Base-by-base conservation (phyloP, 2,888 invertebrate species). In the Pyrrhosoma nymphula region DNA sequence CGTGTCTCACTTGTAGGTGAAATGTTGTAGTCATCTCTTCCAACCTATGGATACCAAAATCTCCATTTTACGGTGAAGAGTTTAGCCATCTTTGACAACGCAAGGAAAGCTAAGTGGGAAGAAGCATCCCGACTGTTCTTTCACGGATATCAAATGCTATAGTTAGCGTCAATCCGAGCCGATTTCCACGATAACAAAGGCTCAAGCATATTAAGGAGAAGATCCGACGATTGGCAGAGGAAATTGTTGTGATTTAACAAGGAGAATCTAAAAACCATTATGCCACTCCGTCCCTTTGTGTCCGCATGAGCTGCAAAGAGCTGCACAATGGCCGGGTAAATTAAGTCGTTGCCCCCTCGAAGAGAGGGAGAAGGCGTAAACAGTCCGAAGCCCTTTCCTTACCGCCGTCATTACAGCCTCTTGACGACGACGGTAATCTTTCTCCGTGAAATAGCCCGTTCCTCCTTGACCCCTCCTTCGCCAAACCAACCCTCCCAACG, bases 401-500 rank as follows among this genome's bases (percentile, higher is more conserved):
- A 10, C 82, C 82, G 82, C n/a, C 35, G 82, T 82, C 82, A 82
- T 82, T 35, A 82, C 82, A n/a, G 18, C 30, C 82, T 18, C 82
- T 82, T 26, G 30, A 35, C 82, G 23, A 69, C 26, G 26, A 14
- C 16, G 69, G 69, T n/a, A 69, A 82, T 82, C 82, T 82, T 35
- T 35, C 82, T 18, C 30, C 82, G 82, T 8, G 82, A 82, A 82
- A 82, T 82, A 82, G 82, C 82, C 82, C 82, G 30, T 89, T 56
- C 89, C 56, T 89, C 89, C 89, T 55, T 89, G 47, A 47, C 89
- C 55, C 39, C 89, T 89, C 26, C 14, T 56, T 39, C 88, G n/a
- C 8, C 88, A 20, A 39, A 2, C 8, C 88, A 39, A 30, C 30
- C 63, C 60, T 60, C 60, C 60, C 60, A 60, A 56, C 56, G 63